Percentiles rank a stretch among this genome's conserved stretches.
phyloP scores from a whole-genome alignment of 1,140 invertebrate genomes.

The Episyrphus balteatus region DNA sequence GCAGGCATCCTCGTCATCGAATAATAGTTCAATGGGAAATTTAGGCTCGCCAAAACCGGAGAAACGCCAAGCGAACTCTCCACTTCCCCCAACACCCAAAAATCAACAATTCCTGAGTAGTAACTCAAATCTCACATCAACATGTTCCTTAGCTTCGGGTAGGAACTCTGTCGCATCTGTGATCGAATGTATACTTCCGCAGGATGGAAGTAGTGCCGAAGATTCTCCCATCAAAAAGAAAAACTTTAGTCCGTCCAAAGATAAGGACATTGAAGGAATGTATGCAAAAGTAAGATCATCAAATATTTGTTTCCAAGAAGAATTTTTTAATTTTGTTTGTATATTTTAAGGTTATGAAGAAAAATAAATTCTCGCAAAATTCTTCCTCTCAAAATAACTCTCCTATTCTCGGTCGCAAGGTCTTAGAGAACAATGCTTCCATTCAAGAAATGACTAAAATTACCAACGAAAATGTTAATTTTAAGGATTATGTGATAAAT shows the following conservation, averaged over 20 bases:
- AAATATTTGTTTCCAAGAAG: conserved; percentile 14
- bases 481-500: conserved; percentile 10
- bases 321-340: conserved; percentile 17
- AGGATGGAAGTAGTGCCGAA: conserved; percentile 43
- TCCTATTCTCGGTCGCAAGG: conserved; percentile 33
- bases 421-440: conserved; percentile 17
- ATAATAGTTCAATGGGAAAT: conserved; percentile 58
- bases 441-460: conserved; percentile 5
- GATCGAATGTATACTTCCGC: conserved; percentile 24
- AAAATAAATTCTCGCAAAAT: conserved; percentile 29
- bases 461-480: conserved; percentile 16
- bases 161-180: conserved; percentile 35
- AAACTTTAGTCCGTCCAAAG: conserved; percentile 40
- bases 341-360: conserved; percentile 29
- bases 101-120: conserved; percentile 18
- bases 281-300: conserved; percentile 61
- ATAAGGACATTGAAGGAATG: conserved; percentile 68
- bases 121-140: conserved; percentile 9
- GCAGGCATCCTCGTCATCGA: conserved; percentile 59
- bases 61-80: conserved; percentile 76
- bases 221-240: conserved; percentile 46
- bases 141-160: conserved; percentile 26
- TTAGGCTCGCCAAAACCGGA: conserved; percentile 72
- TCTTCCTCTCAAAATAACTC: conserved; percentile 26
- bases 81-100: conserved; percentile 60